Evolutionary conservation across 2,797 vertebrate genomes (phyloP).

Genomic region (Gobio occitaniae): DNA sequence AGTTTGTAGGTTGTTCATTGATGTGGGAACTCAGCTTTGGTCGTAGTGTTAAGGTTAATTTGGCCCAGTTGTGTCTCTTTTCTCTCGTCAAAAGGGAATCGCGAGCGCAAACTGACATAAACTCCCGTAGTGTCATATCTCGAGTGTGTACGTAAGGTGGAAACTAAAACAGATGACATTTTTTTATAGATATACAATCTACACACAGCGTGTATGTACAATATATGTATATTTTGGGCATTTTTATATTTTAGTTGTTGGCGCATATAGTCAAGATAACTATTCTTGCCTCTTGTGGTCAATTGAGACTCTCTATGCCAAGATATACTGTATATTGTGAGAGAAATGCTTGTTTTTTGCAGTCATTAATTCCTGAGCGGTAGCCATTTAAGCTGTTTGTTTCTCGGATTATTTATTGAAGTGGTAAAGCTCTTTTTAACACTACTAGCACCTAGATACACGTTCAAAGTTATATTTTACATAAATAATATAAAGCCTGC

Average conservation of each 20-base stretch:
- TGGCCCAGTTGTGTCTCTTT: conserved; percentile 35
- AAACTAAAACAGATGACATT: conserved; percentile 39
- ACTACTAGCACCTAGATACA: background rate
- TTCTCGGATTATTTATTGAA: conserved; percentile 11
- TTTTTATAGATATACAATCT: conserved; percentile 61
- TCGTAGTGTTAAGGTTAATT: conserved; percentile 34
- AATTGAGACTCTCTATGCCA: conserved; percentile 26
- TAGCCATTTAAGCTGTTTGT: conserved; percentile 19
- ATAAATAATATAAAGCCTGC: background rate
- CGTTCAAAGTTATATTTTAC: background rate
- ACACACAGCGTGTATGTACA: conserved; percentile 51
- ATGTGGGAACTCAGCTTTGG: conserved; percentile 24
- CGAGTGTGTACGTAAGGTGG: conserved; percentile 38
- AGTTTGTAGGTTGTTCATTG: conserved; percentile 36
- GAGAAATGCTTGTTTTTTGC: conserved; percentile 66
- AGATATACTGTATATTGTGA: conserved; percentile 44
- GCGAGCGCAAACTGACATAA: conserved; percentile 8
- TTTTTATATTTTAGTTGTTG: conserved; percentile 57
- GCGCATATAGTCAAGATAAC: conserved; percentile 37
- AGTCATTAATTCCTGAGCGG: conserved; percentile 16
- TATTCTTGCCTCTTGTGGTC: conserved; percentile 32
- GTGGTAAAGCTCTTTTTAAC: conserved; percentile 5
- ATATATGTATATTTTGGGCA: conserved; percentile 62
- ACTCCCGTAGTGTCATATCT: conserved; percentile 31
- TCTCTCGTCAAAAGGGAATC: conserved; percentile 31